Conservation (phyloP, 2,113 vertebrate species). For the cattle (Bos taurus) region DNA sequence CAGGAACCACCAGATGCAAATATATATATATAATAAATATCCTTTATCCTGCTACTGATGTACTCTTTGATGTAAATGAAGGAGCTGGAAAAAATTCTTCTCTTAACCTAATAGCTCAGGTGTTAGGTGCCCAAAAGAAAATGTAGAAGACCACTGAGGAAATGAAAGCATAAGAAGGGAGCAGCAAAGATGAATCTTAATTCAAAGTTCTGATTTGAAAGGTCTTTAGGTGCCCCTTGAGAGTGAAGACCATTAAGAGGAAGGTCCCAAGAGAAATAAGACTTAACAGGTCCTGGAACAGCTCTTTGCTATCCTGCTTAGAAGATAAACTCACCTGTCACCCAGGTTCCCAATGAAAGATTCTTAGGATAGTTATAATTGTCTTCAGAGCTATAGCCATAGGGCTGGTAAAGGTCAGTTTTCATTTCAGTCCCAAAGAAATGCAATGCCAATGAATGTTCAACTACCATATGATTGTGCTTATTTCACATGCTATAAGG, state of each 20-base stretch:
- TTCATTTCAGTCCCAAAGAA: not conserved
- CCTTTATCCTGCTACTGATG: not conserved
- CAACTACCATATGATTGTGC: not conserved
- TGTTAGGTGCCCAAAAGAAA: not conserved
- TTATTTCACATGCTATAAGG: not conserved
- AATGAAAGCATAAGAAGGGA: not conserved
- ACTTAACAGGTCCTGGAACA: not conserved
- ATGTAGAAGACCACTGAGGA: not conserved
- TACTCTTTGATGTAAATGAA: not conserved
- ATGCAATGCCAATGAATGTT: not conserved
- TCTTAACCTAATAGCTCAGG: not conserved
- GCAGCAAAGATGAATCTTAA: not conserved
- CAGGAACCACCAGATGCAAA: not conserved
- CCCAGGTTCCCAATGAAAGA: not conserved
- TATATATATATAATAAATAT: not conserved
- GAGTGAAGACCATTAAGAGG: not conserved
- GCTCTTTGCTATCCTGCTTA: not conserved
- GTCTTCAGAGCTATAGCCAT: not conserved
- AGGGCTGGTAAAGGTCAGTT: not conserved
- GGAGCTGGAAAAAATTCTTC: not conserved
- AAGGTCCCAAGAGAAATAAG: not conserved
- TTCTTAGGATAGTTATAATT: not conserved
- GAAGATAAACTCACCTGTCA: not conserved
- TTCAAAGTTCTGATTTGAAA: not conserved
- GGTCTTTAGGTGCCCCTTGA: not conserved